Evolutionary conservation across 1,140 invertebrate species (phyloP).

Genomic region (Hyles euphorbiae): DNA sequence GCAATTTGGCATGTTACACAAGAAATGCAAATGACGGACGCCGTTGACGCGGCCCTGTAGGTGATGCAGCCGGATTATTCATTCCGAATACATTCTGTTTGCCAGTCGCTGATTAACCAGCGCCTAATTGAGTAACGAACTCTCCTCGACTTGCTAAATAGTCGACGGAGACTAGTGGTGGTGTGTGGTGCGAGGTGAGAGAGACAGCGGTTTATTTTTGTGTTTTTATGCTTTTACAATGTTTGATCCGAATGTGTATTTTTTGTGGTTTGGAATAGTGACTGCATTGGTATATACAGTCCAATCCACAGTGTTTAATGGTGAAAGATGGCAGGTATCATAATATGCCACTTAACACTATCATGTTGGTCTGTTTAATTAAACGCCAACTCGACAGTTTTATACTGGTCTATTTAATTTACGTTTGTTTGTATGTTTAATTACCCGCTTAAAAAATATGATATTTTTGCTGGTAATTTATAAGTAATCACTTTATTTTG

Average conservation of each 20-base stretch:
- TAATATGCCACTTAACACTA: no score
- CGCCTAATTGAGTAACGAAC: conserved; percentile 67
- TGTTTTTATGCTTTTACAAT: background rate
- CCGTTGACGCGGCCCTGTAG: background rate
- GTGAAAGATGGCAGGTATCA: no score
- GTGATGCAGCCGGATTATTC: conserved; percentile 12
- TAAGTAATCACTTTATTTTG: no score
- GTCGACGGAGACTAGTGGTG: conserved; percentile 38
- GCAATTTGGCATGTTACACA: background rate
- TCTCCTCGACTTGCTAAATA: conserved; percentile 67
- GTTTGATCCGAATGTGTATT: background rate
- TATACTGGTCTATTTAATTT: no score
- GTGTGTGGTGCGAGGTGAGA: background rate
- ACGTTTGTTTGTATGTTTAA: no score
- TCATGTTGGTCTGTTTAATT: no score
- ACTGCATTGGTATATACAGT: no score
- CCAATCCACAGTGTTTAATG: no score
- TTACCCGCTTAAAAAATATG: no score
- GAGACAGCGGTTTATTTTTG: background rate
- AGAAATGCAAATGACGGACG: conserved; percentile 11
- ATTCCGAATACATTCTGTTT: conserved; percentile 48
- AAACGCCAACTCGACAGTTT: no score
- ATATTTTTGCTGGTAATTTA: no score
- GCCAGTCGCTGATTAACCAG: conserved; percentile 59
- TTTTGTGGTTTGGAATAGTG: no score